Evolutionary conservation across 2,113 vertebrate species (phyloP), one percentile per base, ranked within the genome.

Genomic region (Prietella phreatophila): DNA sequence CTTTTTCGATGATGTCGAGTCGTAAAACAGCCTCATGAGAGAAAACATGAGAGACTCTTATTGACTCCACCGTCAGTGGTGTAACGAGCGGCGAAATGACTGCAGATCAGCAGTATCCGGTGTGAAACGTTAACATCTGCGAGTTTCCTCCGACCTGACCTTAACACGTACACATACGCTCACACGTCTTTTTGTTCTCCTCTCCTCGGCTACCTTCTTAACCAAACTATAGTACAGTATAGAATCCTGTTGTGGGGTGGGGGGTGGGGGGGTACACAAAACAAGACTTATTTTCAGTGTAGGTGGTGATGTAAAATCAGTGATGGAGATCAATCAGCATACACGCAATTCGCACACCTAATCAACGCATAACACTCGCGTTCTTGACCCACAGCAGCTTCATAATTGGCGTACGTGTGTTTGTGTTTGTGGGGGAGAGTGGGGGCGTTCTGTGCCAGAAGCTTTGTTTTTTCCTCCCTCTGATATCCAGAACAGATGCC

Each of bases 401-500:
- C n/a, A 2, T 81, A 53, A 81, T 81, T 78, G 89, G 6, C 9
- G 79, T 42, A 58, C 61, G 56, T 27, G 56, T 63, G 17, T 84
- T 3, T 86, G 36, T 86, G 50, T 69, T 13, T 39, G 67, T 56
- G 30, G 36, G 30, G 17, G 15, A 90, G 42, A 91, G 88, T 1
- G 36, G 36, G 36, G 67, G 88, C 86, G 20, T 69, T 85, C 33
- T 9, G 86, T 90, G 92, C 94, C 94, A 94, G 93, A 88, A 92
- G 91, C 90, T 89, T 39, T 7, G 3, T 30, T 61, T 61, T 85
- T 86, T 81, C 33, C 22, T 92, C 92, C 91, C 91, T 90, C 65
- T 95, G 94, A 94, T 93, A 96, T 91, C 95, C 94, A 94, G 90
- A 96, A 94, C 93, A 95, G 94, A 95, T 95, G 94, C 93, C 93